Evolutionary conservation across 2,113 vertebrate genomes (phyloP).

Genomic region (Stigmatopora argus): DNA sequence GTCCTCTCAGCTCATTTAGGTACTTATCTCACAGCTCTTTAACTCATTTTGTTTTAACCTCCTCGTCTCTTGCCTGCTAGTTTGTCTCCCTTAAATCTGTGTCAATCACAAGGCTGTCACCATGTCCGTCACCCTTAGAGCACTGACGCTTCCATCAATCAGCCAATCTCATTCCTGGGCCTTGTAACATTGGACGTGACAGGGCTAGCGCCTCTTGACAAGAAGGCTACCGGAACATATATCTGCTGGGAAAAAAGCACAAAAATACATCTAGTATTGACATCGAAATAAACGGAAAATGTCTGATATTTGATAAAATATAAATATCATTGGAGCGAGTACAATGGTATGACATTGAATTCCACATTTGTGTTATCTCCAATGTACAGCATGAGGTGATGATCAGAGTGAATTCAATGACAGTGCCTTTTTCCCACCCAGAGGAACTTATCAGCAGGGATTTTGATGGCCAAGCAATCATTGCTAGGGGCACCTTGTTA

Average conservation of each 20-base stretch:
- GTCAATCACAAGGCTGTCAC: slow-evolving; percentile 66
- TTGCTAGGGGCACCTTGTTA: slow-evolving; percentile 64
- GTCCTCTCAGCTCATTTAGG: slow-evolving; percentile 38
- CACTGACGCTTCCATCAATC: slow-evolving; percentile 66
- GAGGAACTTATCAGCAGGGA: slow-evolving; percentile 61
- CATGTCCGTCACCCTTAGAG: slow-evolving; percentile 56
- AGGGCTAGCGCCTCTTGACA: slow-evolving; percentile 58
- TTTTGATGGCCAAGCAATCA: slow-evolving; percentile 61
- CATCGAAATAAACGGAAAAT: slow-evolving; percentile 2
- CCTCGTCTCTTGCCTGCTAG: slow-evolving; percentile 20
- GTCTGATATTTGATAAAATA: slow-evolving; percentile 24
- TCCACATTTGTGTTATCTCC: slow-evolving; percentile 41
- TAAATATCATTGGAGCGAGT: slow-evolving; percentile 17
- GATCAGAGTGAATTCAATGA: slow-evolving; percentile 58
- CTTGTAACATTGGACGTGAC: slow-evolving; percentile 61
- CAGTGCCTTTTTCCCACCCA: slow-evolving; percentile 40
- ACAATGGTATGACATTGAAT: slow-evolving; percentile 16
- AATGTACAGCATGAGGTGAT: slow-evolving; percentile 46
- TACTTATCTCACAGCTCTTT: slow-evolving; percentile 33
- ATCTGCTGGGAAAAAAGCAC: slow-evolving; percentile 26
- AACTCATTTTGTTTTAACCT: slow-evolving; percentile 61
- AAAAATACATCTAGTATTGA: slow-evolving; percentile 5
- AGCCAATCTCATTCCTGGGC: slow-evolving; percentile 47
- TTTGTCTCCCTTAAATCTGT: slow-evolving; percentile 50
- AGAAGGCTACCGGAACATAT: slow-evolving; percentile 33